phyloP scores from a whole-genome alignment of 2,888 invertebrate species.

The Trachelus stipa region DNA sequence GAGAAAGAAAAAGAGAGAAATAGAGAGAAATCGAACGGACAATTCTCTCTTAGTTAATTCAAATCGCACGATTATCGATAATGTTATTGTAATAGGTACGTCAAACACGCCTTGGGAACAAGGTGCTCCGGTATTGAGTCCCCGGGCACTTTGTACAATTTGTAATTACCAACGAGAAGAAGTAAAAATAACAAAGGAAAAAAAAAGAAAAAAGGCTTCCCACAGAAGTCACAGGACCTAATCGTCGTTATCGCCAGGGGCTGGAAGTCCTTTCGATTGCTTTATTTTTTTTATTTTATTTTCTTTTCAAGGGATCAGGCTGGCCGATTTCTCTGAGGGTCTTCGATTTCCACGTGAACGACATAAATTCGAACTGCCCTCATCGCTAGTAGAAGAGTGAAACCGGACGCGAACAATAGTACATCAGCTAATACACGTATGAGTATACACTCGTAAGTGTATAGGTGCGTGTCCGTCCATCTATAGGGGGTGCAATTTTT shows the following conservation, averaged over 20 bases:
- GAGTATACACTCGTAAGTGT: background rate
- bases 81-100: background rate
- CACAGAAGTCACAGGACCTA: background rate
- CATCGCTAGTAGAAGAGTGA: background rate
- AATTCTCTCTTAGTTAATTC: constrained; percentile 13
- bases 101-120: background rate
- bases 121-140: background rate
- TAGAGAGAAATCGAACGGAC: background rate
- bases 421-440: background rate
- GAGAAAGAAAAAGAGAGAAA: constrained; percentile 11
- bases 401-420: background rate
- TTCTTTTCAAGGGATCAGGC: background rate
- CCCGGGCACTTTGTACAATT: constrained; percentile 39
- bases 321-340: background rate
- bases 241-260: background rate
- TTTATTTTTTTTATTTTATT: background rate
- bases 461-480: background rate
- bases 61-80: background rate
- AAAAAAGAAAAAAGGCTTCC: background rate
- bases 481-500: background rate
- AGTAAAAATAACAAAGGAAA: background rate
- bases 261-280: background rate
- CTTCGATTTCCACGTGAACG: background rate
- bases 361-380: background rate
- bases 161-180: constrained; percentile 32